Evolutionary conservation across 2,888 invertebrate species (phyloP).

Genomic region (Spilarctia lutea): DNA sequence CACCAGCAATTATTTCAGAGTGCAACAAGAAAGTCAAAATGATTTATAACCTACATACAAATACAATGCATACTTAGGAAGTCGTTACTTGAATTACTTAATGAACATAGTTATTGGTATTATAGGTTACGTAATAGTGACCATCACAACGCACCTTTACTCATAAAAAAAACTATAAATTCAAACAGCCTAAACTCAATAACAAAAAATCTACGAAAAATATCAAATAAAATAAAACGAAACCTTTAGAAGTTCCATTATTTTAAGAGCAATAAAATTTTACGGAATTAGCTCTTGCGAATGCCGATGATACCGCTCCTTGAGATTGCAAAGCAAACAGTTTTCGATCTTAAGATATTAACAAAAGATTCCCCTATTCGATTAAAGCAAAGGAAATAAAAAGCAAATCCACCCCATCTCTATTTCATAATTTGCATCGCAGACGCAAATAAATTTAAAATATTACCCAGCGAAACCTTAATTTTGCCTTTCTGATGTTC

Average conservation of each 20-base stretch:
- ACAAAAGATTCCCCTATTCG: constrained; percentile 80
- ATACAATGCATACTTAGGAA: too few relatives aligned
- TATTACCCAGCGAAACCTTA: constrained; percentile 78
- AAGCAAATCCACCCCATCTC: constrained; percentile 71
- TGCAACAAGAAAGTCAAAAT: too few relatives aligned
- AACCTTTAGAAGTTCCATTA: constrained; percentile 46
- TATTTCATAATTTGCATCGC: constrained; percentile 85
- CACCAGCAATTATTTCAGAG: too few relatives aligned
- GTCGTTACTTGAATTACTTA: neutral
- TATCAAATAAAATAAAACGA: constrained; percentile 47
- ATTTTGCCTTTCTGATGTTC: constrained; percentile 75
- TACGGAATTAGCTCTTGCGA: constrained; percentile 50
- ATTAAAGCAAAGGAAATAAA: constrained; percentile 76
- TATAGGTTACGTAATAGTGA: neutral
- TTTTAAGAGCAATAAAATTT: constrained; percentile 50
- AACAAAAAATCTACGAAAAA: constrained; percentile 45
- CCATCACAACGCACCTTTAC: neutral
- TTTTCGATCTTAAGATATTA: constrained; percentile 66
- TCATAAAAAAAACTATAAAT: constrained; percentile 5
- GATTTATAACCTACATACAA: too few relatives aligned
- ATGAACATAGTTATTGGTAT: neutral
- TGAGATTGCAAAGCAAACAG: constrained; percentile 71
- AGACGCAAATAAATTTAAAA: constrained; percentile 85
- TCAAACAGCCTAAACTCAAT: constrained; percentile 34
- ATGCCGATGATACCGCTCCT: constrained; percentile 44